Conservation (phyloP, 2,113 vertebrate genomes). For the Isurus oxyrinchus region DNA sequence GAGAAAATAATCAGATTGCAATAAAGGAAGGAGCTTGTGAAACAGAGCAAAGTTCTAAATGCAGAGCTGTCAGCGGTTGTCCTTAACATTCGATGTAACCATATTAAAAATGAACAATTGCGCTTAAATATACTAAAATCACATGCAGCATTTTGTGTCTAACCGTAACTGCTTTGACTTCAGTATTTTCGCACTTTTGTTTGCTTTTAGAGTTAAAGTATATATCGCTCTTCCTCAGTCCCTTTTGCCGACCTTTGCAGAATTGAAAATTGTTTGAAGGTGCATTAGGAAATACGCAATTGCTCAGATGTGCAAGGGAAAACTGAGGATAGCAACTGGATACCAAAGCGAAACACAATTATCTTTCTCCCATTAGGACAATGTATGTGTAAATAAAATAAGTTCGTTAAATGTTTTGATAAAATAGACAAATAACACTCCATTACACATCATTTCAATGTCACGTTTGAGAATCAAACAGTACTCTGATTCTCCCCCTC, state of each 20-base stretch:
- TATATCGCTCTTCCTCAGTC: background rate
- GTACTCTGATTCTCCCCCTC: background rate
- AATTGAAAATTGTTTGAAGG: background rate
- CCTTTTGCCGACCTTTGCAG: background rate
- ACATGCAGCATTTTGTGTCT: background rate
- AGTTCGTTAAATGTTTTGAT: background rate
- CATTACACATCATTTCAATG: background rate
- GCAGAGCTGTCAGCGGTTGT: background rate
- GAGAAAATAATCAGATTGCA: background rate
- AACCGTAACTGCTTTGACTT: background rate
- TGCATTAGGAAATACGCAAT: background rate
- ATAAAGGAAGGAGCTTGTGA: background rate
- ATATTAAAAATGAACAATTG: background rate
- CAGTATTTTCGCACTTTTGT: background rate
- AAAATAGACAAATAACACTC: background rate
- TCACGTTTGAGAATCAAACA: background rate
- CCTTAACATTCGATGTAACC: background rate
- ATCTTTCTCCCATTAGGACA: background rate
- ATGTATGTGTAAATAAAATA: background rate
- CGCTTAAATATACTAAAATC: background rate
- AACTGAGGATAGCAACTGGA: background rate
- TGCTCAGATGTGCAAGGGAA: background rate
- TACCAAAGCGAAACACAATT: background rate
- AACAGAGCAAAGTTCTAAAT: constrained; percentile 8
- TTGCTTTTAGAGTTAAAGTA: background rate